Percentiles rank a stretch among this genome's conserved stretches.
Conservation (phyloP, 2,888 invertebrate genomes). For the Drosophila cognata region DNA sequence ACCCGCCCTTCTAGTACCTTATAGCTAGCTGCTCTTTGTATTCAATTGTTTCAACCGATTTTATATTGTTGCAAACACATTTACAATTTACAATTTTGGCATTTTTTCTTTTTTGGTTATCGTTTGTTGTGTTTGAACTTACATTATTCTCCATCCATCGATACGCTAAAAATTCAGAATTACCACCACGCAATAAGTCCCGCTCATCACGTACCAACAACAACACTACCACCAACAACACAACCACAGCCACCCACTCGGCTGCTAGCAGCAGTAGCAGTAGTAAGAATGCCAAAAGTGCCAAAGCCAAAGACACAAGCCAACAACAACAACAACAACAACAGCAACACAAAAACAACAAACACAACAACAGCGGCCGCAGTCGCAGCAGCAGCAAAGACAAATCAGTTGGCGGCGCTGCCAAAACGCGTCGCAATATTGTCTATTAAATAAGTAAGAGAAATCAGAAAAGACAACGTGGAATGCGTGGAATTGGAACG, state of each 20-base stretch:
- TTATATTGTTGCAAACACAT: slow-evolving; percentile 38
- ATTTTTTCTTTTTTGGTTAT: slow-evolving; percentile 36
- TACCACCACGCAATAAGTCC: slow-evolving; percentile 82
- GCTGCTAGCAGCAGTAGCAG: slow-evolving; percentile 58
- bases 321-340: slow-evolving; percentile 54
- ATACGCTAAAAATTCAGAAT: slow-evolving; percentile 70
- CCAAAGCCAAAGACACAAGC: slow-evolving; percentile 74
- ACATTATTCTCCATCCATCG: slow-evolving; percentile 19
- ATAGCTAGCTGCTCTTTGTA: slow-evolving; percentile 18
- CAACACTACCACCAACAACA: slow-evolving; percentile 57
- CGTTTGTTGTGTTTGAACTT: slow-evolving; percentile 31
- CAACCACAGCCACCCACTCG: slow-evolving; percentile 57
- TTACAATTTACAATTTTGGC: slow-evolving; percentile 62
- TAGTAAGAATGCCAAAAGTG: slow-evolving; percentile 69
- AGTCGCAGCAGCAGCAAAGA: slow-evolving; percentile 79
- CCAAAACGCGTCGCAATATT: slow-evolving; percentile 79
- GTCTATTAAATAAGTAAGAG: slow-evolving; percentile 66
- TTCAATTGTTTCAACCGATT: slow-evolving; percentile 48
- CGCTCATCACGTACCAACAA: slow-evolving; percentile 81
- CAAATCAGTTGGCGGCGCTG: slow-evolving; percentile 45
- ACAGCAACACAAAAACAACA: slow-evolving; percentile 42
- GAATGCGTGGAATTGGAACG: slow-evolving; percentile 43
- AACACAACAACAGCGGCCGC: slow-evolving; percentile 47
- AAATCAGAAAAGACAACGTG: slow-evolving; percentile 1
- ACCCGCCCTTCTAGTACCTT: not conserved